Evolutionary conservation across 2,113 vertebrate species (phyloP), one percentile per base, ranked within the genome.

Genomic region (Chlorodrepanis virens): DNA sequence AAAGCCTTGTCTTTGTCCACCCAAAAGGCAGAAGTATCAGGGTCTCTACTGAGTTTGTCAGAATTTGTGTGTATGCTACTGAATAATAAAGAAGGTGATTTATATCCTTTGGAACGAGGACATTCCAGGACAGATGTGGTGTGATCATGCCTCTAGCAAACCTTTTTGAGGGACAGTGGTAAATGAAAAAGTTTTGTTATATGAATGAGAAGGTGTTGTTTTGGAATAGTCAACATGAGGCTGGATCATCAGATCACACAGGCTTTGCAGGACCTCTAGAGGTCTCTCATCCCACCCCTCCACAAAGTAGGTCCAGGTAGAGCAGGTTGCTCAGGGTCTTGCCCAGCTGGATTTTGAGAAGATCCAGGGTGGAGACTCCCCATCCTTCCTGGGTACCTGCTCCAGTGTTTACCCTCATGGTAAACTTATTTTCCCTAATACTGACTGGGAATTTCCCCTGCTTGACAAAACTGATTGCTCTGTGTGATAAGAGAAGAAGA

Each of bases 341-440:
- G 59, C 44, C 50, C 17, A 33, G 52, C 11, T 93, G 79, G 9
- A 24, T 71, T 90, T 90, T 88, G 63, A 65, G 16, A 50, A 63
- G 88, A 75, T 92, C 37, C 54, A 57, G 64, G 79, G 47, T 50
- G 45, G 63, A 90, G 45, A 65, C 42, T 80, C 59, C 83, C 61
- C n/a, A 87, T 63, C 18, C 45, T 70, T 54, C 45, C 50, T 50
- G 18, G 67, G 70, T 54, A 95, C 67, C 44, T 83, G 87, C 54
- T 90, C 31, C 22, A n/a, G 12, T 85, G 82, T 91, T 95, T 86
- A 92, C 11, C 19, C 45, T 83, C 54, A 72, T 4, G 23, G 75
- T 76, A 92, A 85, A 88, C 19, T 72, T 76, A 53, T 83, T 87
- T 97, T 90, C 70, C 75, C 75, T 93, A 61, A 61, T 59, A 76